Conservation (phyloP, 53 echinoderm and acorn worm species). For the Glandiceps talaboti region DNA sequence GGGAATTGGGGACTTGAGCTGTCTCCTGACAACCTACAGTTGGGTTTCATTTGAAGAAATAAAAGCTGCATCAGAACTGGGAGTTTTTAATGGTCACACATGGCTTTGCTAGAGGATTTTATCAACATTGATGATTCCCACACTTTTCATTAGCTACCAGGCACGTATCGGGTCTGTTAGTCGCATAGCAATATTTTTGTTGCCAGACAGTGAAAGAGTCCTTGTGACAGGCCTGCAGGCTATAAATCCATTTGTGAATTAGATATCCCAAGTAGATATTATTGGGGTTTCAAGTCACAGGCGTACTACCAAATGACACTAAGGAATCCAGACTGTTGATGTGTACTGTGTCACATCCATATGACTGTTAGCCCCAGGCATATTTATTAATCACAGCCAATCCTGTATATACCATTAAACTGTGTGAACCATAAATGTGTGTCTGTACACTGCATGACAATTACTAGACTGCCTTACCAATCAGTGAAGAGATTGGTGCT, state of each 20-base stretch:
- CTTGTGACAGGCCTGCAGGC: neutral
- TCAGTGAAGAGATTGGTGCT: neutral
- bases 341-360: neutral
- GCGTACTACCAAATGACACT: neutral
- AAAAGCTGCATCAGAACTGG: neutral
- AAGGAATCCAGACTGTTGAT: neutral
- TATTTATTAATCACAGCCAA: neutral
- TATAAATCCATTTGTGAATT: neutral
- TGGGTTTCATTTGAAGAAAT: neutral
- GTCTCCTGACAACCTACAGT: slow-evolving; percentile 1
- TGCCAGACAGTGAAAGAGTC: neutral
- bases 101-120: neutral
- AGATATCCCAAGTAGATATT: neutral
- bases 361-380: slow-evolving; percentile 1
- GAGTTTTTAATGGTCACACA: neutral
- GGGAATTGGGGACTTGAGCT: slow-evolving; percentile 1
- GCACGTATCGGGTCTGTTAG: neutral
- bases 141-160: neutral
- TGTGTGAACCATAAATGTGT: neutral
- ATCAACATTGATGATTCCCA: neutral
- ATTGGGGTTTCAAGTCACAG: neutral
- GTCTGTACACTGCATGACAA: neutral
- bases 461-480: neutral
- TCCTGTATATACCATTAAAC: neutral
- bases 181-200: neutral